A percentile compares a stretch with the other conserved stretches of the same genome.
phyloP scores from a whole-genome alignment of 2,797 vertebrate genomes.

The Zalophus californianus region DNA sequence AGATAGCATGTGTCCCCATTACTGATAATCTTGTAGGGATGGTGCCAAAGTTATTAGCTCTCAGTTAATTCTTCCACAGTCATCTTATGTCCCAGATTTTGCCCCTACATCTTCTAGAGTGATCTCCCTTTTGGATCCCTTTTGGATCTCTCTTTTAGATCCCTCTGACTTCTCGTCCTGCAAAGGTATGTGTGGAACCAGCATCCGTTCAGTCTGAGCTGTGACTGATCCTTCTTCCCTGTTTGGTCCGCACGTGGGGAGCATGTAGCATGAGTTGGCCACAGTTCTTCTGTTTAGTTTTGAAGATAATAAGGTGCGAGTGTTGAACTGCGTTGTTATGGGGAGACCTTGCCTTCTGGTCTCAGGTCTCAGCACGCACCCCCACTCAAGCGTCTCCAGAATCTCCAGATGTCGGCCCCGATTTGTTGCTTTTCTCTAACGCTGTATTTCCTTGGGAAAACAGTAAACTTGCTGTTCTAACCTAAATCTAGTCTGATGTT shows the following conservation, averaged over 20 bases:
- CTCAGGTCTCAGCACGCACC: fast-evolving
- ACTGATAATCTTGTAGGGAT: background rate
- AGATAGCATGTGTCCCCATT: fast-evolving
- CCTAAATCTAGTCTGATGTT: background rate
- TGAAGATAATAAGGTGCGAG: background rate
- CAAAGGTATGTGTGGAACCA: background rate
- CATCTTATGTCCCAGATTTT: background rate
- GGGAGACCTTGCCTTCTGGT: background rate
- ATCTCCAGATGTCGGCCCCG: fast-evolving
- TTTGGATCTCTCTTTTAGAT: background rate
- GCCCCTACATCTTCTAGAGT: background rate
- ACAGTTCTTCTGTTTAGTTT: background rate
- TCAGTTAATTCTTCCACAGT: background rate
- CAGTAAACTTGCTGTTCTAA: background rate
- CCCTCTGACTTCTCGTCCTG: background rate
- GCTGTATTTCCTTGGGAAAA: background rate
- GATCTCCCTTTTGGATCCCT: background rate
- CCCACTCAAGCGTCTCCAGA: fast-evolving
- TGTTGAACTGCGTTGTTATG: no score
- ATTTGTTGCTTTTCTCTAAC: background rate
- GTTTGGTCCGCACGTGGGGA: fast-evolving
- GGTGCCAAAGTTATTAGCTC: background rate
- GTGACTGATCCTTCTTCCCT: background rate
- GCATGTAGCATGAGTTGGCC: background rate
- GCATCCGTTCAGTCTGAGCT: background rate